Evolutionary conservation across 2,888 invertebrate species (phyloP), one percentile per base, ranked within the genome.

Genomic region (Exocentrus adspersus): DNA sequence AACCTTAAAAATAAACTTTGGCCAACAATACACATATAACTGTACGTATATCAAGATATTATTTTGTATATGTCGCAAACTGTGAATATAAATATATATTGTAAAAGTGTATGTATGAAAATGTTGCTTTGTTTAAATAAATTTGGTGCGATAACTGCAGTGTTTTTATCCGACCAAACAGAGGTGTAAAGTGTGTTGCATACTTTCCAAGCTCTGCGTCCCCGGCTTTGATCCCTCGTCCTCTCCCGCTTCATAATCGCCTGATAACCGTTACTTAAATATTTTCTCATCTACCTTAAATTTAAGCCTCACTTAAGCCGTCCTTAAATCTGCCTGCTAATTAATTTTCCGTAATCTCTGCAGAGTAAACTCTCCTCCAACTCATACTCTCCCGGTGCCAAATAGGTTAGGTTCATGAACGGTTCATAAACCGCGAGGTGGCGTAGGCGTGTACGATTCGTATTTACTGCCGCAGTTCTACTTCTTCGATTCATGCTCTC

Each of bases 101-200:
- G 72, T 74, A 72, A 71, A 72, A 72, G 71, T 77, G 68, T 32
- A 67, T 70, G 70, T 72, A 74, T 64, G 67, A 73, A 58, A 71
- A 75, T 74, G 74, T 75, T 76, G 77, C 77, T 77, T 77, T 77
- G 75, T 77, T 75, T n/a, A n/a, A 76, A 77, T 77, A 77, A 77
- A 74, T 67, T 70, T 75, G 72, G 72, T 77, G 77, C 71, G 66
- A 69, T 59, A 67, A 30, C n/a, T n/a, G n/a, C 37, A 10, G 7
- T 30, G 37, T 16, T 21, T 37, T 59, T 54, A 24, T 24, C 24
- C 7, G 4, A 7, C 7, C 3, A 24, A 5, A 24, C 24, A 7
- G 9, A 10, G 32, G 6, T 37, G 37, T 37, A 37, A 12, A 37
- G n/a, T 3, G 6, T 12, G 37, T 37, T 37, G 37, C n/a, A 37